Evolutionary conservation across 1,140 invertebrate genomes (phyloP), one percentile per base, ranked within the genome.

Genomic region (Muscidifurax raptorellus): DNA sequence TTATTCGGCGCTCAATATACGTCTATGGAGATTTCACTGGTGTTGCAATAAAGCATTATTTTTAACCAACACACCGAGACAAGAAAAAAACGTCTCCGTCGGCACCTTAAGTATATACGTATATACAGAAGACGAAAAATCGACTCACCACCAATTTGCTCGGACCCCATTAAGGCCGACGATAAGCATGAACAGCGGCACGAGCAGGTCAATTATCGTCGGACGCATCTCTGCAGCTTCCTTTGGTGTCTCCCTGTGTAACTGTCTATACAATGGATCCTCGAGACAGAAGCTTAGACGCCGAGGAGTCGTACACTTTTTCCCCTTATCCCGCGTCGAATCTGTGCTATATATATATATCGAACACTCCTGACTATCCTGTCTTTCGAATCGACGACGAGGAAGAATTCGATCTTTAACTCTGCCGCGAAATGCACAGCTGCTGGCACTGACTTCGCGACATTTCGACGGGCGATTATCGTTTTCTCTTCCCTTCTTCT

Each of bases 71-170:
- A 64, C 59, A 22, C 0, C 59, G 59, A 47, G 67, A 59, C 80
- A 40, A 72, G 13, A 80, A 44, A 85, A 32, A 86, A 74, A 82
- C 67, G 79, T 59, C 52, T 4, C 10, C 52, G 32, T 9, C 36
- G 36, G 36, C 36, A 12, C 36, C 36, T 59, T 18, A 7, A 22
- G 22, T 15, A 12, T 15, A 12, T 2, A 18, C 18, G 18, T 40
- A 2, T 40, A 9, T 40, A 40, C 10, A 44, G 71, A 47, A 27
- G 30, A n/a, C 47, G 69, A 74, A 25, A 27, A 69, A 69, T 40
- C 18, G 52, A 90, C 92, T 92, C 86, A 93, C 92, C 92, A 93
- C 92, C 92, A 93, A 87, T 93, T 93, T 59, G 92, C 92, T 80
- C 89, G 87, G 77, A 87, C 91, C 82, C 91, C 89, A 85, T 91